These are phyloP conservation scores for Zoanthus sansibaricus DNA, from an alignment of 92 coral and sea anemone species.

Conservation along the genomic window DNA sequence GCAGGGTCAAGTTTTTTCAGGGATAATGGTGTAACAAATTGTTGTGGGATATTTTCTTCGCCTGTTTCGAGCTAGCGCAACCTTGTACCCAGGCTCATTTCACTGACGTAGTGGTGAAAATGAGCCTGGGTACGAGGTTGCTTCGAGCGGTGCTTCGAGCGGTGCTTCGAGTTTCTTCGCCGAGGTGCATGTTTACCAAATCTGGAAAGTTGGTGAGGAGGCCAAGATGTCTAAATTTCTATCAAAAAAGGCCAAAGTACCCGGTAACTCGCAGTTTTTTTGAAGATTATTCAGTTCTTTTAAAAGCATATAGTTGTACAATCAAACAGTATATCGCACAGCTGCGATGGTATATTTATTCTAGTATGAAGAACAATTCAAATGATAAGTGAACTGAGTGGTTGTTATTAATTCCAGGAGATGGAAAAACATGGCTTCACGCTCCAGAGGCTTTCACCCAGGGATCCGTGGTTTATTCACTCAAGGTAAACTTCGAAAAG, in stretches of 20 bases:
- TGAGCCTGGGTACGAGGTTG: no score
- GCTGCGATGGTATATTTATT: not conserved
- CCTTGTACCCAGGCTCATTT: no score
- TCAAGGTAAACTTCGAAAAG: constrained; percentile 72
- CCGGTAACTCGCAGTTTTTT: constrained; percentile 46
- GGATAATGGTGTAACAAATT: no score
- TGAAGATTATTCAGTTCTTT: not conserved
- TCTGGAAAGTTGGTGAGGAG: not conserved
- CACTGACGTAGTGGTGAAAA: no score
- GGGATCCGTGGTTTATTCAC: constrained; percentile 79
- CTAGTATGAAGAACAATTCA: not conserved
- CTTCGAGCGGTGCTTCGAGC: no score
- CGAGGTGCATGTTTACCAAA: constrained; percentile 14
- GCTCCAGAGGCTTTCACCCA: constrained; percentile 80
- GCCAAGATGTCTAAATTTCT: constrained; percentile 67
- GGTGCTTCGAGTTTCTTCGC: no score
- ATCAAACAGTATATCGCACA: no score
- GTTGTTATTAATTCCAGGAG: constrained; percentile 35
- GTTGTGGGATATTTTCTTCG: no score
- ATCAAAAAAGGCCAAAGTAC: constrained; percentile 74
- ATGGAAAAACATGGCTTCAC: constrained; percentile 90
- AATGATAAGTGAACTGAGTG: not conserved
- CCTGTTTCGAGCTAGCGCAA: no score
- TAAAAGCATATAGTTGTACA: not conserved
- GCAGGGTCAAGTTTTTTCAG: no score